Evolutionary conservation across 1,140 invertebrate genomes (phyloP).

Genomic region (Pachypsylla venusta): DNA sequence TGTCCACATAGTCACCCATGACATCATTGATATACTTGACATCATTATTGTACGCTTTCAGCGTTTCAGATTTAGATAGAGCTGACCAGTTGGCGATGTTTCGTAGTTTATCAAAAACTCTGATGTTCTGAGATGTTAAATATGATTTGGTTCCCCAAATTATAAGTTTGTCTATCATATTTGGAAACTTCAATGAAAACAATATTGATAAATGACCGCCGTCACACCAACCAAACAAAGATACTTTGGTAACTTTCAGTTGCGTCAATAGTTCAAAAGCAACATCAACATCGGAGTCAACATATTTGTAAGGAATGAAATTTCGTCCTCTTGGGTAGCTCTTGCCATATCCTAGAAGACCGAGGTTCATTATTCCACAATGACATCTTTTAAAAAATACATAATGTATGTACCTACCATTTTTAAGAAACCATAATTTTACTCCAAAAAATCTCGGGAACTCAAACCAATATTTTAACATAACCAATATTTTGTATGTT

Average conservation of each 20-base stretch:
- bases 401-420: no score
- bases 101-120: background rate
- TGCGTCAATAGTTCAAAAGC: background rate
- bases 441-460: no score
- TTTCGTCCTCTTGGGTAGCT: background rate
- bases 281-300: background rate
- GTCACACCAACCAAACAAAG: conserved; percentile 1
- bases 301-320: background rate
- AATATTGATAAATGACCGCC: background rate
- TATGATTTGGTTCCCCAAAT: background rate
- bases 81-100: background rate
- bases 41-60: background rate
- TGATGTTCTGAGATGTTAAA: background rate
- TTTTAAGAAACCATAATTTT: no score
- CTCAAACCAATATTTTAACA: no score
- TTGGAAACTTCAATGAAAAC: background rate
- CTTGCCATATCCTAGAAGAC: background rate
- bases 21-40: background rate
- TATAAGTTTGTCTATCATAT: background rate
- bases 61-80: background rate
- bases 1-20: background rate
- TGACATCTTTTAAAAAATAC: no score
- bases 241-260: background rate
- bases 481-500: no score
- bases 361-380: no score